A percentile compares a stretch with the other conserved stretches of the same genome.
Evolutionary conservation across 2,797 vertebrate species (phyloP).

Genomic region (Bradypus variegatus): DNA sequence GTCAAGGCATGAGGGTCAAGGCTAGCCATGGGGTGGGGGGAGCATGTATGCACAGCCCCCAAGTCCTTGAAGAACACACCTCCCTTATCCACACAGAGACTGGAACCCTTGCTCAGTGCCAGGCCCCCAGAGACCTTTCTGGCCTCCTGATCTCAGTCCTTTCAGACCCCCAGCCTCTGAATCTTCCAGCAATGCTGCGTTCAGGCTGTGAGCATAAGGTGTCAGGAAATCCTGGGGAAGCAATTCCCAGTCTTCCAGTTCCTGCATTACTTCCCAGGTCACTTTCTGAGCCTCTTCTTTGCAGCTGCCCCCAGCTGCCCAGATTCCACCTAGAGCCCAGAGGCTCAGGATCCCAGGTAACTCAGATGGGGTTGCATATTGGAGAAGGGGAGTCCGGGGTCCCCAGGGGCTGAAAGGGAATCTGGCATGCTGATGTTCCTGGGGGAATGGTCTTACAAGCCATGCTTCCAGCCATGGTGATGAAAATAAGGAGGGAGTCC

Average conservation of each 20-base stretch:
- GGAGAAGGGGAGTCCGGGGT: background rate
- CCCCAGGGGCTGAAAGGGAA: background rate
- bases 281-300: slow-evolving; percentile 29
- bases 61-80: background rate
- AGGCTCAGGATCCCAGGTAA: background rate
- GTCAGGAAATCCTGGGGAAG: slow-evolving; percentile 74
- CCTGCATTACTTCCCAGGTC: slow-evolving; percentile 70
- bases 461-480: background rate
- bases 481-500: background rate
- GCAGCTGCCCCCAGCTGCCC: background rate
- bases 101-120: background rate
- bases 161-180: background rate
- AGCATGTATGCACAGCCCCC: background rate
- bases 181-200: background rate
- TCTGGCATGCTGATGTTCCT: no score
- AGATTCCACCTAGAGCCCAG: background rate
- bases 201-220: background rate
- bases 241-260: slow-evolving; percentile 68
- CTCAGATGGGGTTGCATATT: background rate
- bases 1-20: background rate
- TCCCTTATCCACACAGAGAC: background rate
- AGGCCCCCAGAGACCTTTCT: background rate
- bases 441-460: background rate
- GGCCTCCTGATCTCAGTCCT: background rate
- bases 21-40: background rate